Evolutionary conservation across 2,888 invertebrate genomes (phyloP).

Genomic region (Lasioglossum morio): DNA sequence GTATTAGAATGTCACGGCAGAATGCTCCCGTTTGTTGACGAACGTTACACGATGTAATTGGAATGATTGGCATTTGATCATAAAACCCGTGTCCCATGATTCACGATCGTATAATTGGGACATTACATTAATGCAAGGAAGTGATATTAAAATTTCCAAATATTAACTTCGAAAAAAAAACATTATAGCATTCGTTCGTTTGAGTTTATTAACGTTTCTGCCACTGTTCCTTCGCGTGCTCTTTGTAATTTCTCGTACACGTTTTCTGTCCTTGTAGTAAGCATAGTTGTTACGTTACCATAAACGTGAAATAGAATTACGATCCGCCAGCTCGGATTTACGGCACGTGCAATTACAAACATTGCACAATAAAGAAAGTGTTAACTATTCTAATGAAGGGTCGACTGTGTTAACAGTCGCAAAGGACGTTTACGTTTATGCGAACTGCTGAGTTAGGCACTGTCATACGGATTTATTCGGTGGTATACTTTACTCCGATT

Average conservation of each 20-base stretch:
- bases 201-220: neutral
- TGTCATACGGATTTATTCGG: neutral
- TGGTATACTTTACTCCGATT: neutral
- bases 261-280: neutral
- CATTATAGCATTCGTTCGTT: neutral
- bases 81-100: neutral
- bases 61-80: conserved; percentile 15
- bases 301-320: neutral
- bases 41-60: conserved; percentile 9
- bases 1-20: conserved; percentile 15
- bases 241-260: neutral
- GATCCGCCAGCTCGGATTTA: neutral
- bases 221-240: neutral
- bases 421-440: neutral
- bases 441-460: neutral
- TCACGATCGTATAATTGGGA: neutral
- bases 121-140: neutral
- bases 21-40: conserved; percentile 20
- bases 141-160: neutral
- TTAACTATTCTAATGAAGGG: conserved; percentile 6
- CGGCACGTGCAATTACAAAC: neutral
- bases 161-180: neutral
- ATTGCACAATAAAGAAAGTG: conserved; percentile 1
- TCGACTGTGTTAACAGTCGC: neutral
- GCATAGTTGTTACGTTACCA: neutral